Evolutionary conservation across 2,797 vertebrate genomes (phyloP).

Genomic region (Pipistrellus pipistrellus): DNA sequence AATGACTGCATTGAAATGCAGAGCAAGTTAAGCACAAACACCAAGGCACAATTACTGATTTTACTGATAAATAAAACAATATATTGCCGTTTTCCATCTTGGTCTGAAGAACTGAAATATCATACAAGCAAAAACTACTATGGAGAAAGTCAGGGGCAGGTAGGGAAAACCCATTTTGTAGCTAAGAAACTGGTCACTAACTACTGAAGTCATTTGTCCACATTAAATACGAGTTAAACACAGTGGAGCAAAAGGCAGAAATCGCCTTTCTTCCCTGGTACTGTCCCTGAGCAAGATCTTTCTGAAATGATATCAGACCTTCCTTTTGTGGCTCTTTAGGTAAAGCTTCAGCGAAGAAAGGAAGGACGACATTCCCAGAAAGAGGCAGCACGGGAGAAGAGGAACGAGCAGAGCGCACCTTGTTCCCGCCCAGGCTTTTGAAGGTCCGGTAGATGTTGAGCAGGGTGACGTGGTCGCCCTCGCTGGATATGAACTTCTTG

Average conservation of each 20-base stretch:
- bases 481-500: slow-evolving; percentile 96
- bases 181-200: not conserved
- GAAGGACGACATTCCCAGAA: not conserved
- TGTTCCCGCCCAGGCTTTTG: slow-evolving; percentile 93
- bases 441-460: slow-evolving; percentile 96
- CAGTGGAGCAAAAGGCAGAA: not conserved
- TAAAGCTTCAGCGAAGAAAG: not conserved
- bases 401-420: slow-evolving; percentile 87
- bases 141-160: not conserved
- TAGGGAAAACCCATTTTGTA: not conserved
- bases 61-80: not conserved
- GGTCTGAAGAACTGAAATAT: not conserved
- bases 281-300: not conserved
- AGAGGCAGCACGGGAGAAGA: not conserved
- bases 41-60: not conserved
- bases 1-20: not conserved
- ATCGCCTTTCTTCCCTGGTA: not conserved
- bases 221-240: not conserved
- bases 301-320: not conserved
- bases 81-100: not conserved
- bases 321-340: not conserved
- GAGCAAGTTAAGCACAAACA: not conserved
- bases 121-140: not conserved
- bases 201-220: not conserved
- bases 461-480: slow-evolving; percentile 96